Percentiles rank a stretch among this genome's conserved stretches.
Conservation (phyloP, 2,113 vertebrate genomes). For the Gymnogyps californianus region DNA sequence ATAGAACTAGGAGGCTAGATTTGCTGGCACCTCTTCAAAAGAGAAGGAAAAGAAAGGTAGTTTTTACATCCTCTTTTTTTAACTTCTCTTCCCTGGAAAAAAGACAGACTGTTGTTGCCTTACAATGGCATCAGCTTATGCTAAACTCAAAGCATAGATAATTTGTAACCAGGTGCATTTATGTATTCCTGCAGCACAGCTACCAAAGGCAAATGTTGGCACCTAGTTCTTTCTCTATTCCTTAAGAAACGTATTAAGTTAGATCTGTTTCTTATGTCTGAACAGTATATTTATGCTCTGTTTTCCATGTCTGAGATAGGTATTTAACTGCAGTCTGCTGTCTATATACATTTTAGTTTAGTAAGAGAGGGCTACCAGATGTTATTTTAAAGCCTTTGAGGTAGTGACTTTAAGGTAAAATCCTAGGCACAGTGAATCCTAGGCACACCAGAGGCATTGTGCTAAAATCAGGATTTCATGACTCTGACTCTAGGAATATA, state of each 20-base stretch:
- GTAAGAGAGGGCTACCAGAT: not conserved
- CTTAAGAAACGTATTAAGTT: not conserved
- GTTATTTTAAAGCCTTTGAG: not conserved
- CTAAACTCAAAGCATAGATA: not conserved
- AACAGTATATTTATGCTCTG: not conserved
- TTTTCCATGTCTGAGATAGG: not conserved
- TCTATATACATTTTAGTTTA: not conserved
- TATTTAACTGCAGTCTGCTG: not conserved
- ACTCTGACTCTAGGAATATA: not conserved
- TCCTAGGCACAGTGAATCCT: not conserved
- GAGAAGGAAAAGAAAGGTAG: not conserved
- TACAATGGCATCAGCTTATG: not conserved
- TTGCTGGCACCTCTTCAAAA: not conserved
- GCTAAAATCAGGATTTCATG: not conserved
- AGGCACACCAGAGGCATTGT: not conserved
- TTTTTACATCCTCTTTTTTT: not conserved
- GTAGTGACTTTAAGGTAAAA: not conserved
- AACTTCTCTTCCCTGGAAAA: not conserved
- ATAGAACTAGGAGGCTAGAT: not conserved
- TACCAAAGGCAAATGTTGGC: not conserved
- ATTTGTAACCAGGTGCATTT: not conserved
- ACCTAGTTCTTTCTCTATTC: not conserved
- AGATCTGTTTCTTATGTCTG: not conserved
- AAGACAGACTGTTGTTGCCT: not conserved
- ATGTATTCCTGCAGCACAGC: not conserved